Base-by-base conservation (phyloP, 2,888 invertebrate genomes). In the Melikaiella ostensackeni region DNA sequence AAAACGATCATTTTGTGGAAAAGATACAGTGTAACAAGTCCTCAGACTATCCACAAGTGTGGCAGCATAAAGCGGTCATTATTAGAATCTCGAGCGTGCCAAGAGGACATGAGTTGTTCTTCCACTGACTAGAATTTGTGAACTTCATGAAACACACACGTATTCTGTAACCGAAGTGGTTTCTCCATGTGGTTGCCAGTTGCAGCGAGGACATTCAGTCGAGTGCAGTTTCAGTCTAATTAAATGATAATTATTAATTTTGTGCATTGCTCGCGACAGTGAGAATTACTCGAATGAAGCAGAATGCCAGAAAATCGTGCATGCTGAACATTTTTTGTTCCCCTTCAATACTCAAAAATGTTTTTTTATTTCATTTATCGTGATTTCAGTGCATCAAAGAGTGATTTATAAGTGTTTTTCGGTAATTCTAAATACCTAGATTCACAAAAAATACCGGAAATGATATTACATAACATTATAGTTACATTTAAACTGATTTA, bases 111-210 rank as follows among this genome's bases (percentile, higher is more conserved):
- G 77, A 80, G 79, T 80, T 80, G 75, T 80, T 82, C 80, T 81
- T 80, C 66, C 76, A 79, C 80, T 79, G 63, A 75, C 76, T 75
- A 76, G 76, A 76, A 77, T 77, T 77, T 76, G 79, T 80, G 75
- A 77, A 76, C 80, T 77, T 80, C 75, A 74, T 50, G 50, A 30
- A 50, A 50, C 70, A 70, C 46, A 42, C 42, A 66, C 27, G 19
- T 66, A 38, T 27, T 66, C 63, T 63, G 35, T 42, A 38, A 64
- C 46, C 50, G 46, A 70, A 78, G 57, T 79, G 79, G 77, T 84
- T 84, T 82, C 79, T 83, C 84, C 89, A 89, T 89, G 88, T 88
- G 89, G 86, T 84, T 81, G 88, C 87, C 88, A 89, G 89, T 88
- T 86, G 87, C 83, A 85, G 84, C 79, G 80, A 84, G 84, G 83